Base-by-base conservation (phyloP, 2,113 vertebrate genomes). In the Saguinus midas region DNA sequence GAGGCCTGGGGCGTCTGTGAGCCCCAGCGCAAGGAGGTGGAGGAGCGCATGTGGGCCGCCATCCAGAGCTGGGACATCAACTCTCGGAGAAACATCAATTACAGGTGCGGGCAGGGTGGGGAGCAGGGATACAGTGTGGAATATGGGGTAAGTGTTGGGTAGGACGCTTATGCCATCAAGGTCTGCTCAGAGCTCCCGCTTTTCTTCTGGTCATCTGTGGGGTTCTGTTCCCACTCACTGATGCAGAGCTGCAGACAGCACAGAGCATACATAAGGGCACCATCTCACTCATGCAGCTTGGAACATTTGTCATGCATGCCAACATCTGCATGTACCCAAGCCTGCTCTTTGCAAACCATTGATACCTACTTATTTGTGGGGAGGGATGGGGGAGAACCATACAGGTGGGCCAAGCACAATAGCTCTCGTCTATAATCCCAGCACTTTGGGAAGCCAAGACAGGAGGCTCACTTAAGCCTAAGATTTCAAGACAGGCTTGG, bases 31-130 rank as follows among this genome's bases (percentile, higher is more conserved):
- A 99, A 99, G n/a, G 96, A 99, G 2, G 99, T 99, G 86, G 99
- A 99, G 90, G 99, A 99, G 93, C 99, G 99, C 88, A 99, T 99
- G 99, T 99, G 99, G 99, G 98, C 99, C 0, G 99, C 99, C 95
- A 99, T 99, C 97, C 99, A 99, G 98, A 99, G 99, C 99, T 99
- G 99, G 99, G 99, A 99, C 52, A 99, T 99, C 96, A 99, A 98
- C 98, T 99, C 99, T 2, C 99, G 99, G n/a, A 99, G 99, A 87
- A 99, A 99, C 97, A 99, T 99, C 96, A 99, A 99, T 97, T 99
- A 99, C 98, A 99, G 99, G 99, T 99, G 86, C 95, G 55, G 29
- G 48, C 0, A 3, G 58, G 13, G 10, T 1, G 6, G 90, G 35
- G 6, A 8, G n/a, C n/a, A 27, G 27, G 18, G 3, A 3, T 64